A percentile compares a stretch with the other conserved stretches of the same genome.
phyloP scores from a whole-genome alignment of 2,888 invertebrate species.

The Drosophila robusta region DNA sequence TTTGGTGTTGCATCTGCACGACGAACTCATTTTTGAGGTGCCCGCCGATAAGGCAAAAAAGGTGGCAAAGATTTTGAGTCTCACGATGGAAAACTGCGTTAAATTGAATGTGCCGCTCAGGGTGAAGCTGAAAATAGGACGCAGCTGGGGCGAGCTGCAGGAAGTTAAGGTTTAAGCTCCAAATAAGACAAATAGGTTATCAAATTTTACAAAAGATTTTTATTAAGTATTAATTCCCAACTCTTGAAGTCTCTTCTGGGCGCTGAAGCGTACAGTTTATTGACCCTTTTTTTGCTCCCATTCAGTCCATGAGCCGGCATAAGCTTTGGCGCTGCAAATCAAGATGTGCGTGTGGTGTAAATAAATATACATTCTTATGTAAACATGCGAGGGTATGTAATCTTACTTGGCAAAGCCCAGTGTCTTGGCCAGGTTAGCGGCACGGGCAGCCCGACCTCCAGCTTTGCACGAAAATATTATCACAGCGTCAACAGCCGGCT shows the following conservation, averaged over 20 bases:
- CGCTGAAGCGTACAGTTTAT: conserved; percentile 23
- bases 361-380: conserved; percentile 41
- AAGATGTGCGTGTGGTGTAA: not conserved
- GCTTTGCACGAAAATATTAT: conserved; percentile 90
- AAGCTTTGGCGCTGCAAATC: conserved; percentile 81
- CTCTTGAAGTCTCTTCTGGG: conserved; percentile 18
- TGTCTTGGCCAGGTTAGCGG: conserved; percentile 86
- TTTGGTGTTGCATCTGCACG: conserved; percentile 96
- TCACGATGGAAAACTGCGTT: conserved; percentile 92
- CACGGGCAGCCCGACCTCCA: conserved; percentile 89
- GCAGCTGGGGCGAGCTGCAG: conserved; percentile 90
- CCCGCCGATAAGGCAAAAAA: conserved; percentile 86
- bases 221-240: conserved; percentile 16
- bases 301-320: conserved; percentile 85
- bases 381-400: not conserved
- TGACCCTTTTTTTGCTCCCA: conserved; percentile 82
- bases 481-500: conserved; percentile 87
- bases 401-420: conserved; percentile 83
- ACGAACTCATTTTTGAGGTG: conserved; percentile 98
- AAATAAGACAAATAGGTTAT: conserved; percentile 20
- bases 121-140: conserved; percentile 93
- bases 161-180: conserved; percentile 74
- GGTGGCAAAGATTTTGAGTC: conserved; percentile 89
- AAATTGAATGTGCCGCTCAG: conserved; percentile 92
- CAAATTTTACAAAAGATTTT: conserved; percentile 24